Conservation (phyloP, 2,888 invertebrate species). For the Ormyrus rosae region DNA sequence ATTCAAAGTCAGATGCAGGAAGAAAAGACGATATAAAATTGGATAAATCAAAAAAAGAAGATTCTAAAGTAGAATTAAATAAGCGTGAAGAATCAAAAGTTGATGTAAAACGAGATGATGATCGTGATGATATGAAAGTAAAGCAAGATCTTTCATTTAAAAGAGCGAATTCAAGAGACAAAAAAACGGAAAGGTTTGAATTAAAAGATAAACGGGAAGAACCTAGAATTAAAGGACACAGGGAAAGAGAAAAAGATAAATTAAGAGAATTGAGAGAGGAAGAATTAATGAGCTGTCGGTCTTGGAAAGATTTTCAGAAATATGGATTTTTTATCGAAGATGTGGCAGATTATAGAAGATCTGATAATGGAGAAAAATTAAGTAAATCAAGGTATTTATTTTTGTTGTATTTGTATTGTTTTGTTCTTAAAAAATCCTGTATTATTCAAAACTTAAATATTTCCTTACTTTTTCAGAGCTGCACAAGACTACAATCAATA, state of each 20-base stretch:
- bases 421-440: neutral
- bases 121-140: slow-evolving; percentile 57
- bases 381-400: slow-evolving; percentile 63
- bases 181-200: slow-evolving; percentile 55
- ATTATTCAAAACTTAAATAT: neutral
- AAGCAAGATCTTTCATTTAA: slow-evolving; percentile 55
- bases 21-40: slow-evolving; percentile 58
- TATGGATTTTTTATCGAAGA: slow-evolving; percentile 64
- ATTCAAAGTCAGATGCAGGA: slow-evolving; percentile 49
- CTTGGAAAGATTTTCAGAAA: slow-evolving; percentile 68
- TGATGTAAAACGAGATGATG: slow-evolving; percentile 59
- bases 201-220: slow-evolving; percentile 58
- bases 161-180: slow-evolving; percentile 56
- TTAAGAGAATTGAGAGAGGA: slow-evolving; percentile 62
- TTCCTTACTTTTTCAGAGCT: slow-evolving; percentile 61
- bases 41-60: slow-evolving; percentile 58
- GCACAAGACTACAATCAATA: slow-evolving; percentile 68
- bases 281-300: slow-evolving; percentile 62
- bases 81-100: slow-evolving; percentile 57
- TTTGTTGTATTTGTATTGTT: slow-evolving; percentile 4
- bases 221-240: slow-evolving; percentile 50
- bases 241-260: slow-evolving; percentile 62
- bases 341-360: slow-evolving; percentile 61
- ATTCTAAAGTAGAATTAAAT: slow-evolving; percentile 47
- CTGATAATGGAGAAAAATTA: slow-evolving; percentile 61